Percentiles rank a stretch among this genome's conserved stretches.
phyloP scores from a whole-genome alignment of 2,113 vertebrate species.

The Trogon melanurus region DNA sequence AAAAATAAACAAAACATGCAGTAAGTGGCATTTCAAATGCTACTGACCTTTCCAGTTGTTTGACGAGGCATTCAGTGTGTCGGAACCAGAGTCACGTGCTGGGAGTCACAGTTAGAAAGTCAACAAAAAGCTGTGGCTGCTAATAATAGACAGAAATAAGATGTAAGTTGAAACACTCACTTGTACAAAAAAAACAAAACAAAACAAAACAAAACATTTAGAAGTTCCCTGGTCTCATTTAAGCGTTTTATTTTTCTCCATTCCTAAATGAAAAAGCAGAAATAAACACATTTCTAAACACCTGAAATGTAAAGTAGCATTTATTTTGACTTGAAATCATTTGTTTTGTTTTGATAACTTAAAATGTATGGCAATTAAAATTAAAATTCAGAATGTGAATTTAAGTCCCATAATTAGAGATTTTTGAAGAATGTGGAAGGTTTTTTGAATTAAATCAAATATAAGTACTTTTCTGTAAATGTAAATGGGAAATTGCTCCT shows the following conservation, averaged over 20 bases:
- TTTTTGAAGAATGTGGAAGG: not conserved
- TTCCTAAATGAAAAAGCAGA: not conserved
- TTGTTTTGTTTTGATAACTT: not conserved
- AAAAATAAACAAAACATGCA: not conserved
- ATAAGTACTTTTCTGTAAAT: not conserved
- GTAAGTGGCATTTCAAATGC: not conserved
- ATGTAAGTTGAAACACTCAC: not conserved
- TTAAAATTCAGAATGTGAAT: not conserved
- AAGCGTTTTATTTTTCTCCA: not conserved
- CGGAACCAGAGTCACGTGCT: not conserved
- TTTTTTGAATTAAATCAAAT: not conserved
- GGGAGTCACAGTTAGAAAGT: not conserved
- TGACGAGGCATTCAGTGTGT: not conserved
- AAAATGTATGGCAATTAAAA: not conserved
- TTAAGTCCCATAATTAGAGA: not conserved
- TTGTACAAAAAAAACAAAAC: not conserved
- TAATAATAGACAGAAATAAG: not conserved
- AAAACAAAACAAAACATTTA: no score
- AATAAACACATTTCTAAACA: not conserved
- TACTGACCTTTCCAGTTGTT: conserved; percentile 28
- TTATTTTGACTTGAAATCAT: not conserved
- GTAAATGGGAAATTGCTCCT: not conserved
- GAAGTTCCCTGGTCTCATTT: not conserved
- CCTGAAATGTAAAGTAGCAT: not conserved
- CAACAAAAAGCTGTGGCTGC: not conserved